These are phyloP conservation scores for Cinclus mexicanus DNA, from an alignment of 2,113 vertebrate genomes.

Conservation along the genomic window DNA sequence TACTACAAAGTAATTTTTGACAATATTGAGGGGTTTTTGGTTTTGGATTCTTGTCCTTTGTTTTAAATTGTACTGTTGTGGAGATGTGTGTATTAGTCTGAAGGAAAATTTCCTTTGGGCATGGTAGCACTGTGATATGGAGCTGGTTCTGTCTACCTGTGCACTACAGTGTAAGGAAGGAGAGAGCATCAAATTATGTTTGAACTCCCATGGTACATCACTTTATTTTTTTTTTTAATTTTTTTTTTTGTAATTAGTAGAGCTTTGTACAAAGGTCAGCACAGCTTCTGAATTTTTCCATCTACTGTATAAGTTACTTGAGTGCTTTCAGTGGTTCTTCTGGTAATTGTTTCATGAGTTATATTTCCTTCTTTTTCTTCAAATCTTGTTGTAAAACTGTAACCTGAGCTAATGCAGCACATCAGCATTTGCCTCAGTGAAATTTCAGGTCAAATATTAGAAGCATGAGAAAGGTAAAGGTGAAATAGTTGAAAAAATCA, in stretches of 20 bases:
- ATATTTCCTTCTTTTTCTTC: not conserved
- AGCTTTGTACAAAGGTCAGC: not conserved
- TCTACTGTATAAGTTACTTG: not conserved
- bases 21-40: not conserved
- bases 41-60: not conserved
- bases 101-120: not conserved
- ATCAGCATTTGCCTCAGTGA: not conserved
- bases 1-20: not conserved
- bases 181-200: not conserved
- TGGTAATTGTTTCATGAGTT: not conserved
- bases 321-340: not conserved
- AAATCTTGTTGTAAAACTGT: not conserved
- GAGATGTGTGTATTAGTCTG: not conserved
- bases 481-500: not conserved
- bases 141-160: not conserved
- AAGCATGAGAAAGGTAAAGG: not conserved
- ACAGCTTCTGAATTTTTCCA: not conserved
- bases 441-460: not conserved
- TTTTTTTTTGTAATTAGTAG: not conserved
- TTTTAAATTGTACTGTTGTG: not conserved
- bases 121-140: not conserved
- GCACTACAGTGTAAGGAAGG: not conserved
- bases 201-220: not conserved
- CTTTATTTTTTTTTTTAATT: not conserved
- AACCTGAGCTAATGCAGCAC: not conserved